phyloP scores from a whole-genome alignment of 2,888 invertebrate species.

The Tenthredo notha region DNA sequence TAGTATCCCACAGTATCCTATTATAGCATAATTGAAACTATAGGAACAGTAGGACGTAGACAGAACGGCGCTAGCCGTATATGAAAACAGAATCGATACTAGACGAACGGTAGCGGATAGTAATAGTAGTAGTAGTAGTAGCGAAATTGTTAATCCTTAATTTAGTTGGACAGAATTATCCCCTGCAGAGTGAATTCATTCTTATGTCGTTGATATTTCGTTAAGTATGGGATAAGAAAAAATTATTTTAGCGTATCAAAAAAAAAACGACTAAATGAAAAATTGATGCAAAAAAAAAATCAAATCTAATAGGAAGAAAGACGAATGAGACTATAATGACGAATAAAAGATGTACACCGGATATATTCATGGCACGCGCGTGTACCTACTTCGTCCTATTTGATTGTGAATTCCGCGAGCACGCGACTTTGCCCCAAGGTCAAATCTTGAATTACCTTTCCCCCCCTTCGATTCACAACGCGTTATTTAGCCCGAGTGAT shows the following conservation, averaged over 20 bases:
- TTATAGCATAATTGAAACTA: too few species aligned
- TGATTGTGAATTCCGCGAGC: not conserved
- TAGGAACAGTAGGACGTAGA: not conserved
- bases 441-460: constrained; percentile 20
- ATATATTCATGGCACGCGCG: constrained; percentile 26
- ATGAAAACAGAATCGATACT: not conserved
- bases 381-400: not conserved
- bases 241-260: not conserved
- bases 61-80: not conserved
- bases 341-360: not conserved
- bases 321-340: too few species aligned
- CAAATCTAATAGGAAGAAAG: not conserved
- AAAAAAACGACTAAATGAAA: not conserved
- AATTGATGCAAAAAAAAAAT: not conserved
- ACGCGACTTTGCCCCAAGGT: constrained; percentile 33
- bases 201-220: not conserved
- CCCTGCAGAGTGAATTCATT: not conserved
- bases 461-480: not conserved
- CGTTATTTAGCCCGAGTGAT: not conserved
- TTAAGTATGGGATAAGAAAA: not conserved
- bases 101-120: not conserved
- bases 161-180: not conserved
- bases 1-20: too few species aligned
- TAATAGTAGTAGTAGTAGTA: not conserved
- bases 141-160: not conserved